phyloP scores from a whole-genome alignment of 2,113 vertebrate genomes.

The Ardeotis arabs region DNA sequence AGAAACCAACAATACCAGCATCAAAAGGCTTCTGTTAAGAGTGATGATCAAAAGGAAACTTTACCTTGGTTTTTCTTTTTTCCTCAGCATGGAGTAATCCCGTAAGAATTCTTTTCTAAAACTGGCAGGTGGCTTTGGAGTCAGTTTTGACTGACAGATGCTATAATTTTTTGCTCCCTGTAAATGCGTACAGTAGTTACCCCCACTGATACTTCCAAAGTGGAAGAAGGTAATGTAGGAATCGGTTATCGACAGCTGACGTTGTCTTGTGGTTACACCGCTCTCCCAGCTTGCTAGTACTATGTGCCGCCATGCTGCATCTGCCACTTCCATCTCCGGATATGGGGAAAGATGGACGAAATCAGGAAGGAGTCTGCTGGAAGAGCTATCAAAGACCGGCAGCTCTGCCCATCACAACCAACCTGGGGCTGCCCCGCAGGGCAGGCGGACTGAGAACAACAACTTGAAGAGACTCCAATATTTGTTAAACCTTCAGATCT shows the following conservation, averaged over 20 bases:
- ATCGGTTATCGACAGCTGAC: neutral
- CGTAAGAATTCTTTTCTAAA: neutral
- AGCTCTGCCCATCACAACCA: neutral
- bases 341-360: neutral
- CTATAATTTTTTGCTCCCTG: neutral
- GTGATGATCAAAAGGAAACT: neutral
- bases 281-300: neutral
- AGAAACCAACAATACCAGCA: neutral
- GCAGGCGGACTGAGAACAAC: neutral
- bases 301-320: fast-evolving
- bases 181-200: neutral
- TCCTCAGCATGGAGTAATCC: neutral
- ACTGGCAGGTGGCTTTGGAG: neutral
- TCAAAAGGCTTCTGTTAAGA: neutral
- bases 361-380: neutral
- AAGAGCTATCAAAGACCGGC: neutral
- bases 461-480: neutral
- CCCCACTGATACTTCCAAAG: neutral
- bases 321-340: neutral
- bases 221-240: neutral
- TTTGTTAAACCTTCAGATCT: neutral
- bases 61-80: neutral
- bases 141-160: neutral
- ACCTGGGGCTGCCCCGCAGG: fast-evolving
- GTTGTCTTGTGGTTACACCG: neutral